Percentiles rank a stretch among this genome's conserved stretches.
phyloP scores from a whole-genome alignment of 2,113 vertebrate species.

The Thamnophis sirtalis region DNA sequence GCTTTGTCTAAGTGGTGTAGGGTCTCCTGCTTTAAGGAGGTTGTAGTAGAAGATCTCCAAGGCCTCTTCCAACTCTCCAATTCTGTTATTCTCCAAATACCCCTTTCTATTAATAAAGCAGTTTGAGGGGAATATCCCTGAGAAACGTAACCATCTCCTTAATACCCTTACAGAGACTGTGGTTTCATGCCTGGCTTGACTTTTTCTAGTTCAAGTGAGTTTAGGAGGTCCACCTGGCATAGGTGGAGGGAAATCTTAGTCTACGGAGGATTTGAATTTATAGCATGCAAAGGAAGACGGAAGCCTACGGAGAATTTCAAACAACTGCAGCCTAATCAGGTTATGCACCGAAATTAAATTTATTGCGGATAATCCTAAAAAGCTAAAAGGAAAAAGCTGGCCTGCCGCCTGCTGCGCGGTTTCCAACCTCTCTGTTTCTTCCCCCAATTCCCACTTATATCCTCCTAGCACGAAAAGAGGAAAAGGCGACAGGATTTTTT shows the following conservation, averaged over 20 bases:
- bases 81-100: background rate
- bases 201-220: background rate
- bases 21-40: no score
- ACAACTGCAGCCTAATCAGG: background rate
- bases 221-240: background rate
- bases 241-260: background rate
- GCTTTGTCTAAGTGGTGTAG: background rate
- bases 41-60: background rate
- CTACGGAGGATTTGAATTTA: background rate
- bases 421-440: background rate
- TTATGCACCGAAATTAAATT: background rate
- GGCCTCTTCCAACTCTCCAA: background rate
- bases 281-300: no score
- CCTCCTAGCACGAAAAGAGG: slow-evolving; percentile 4
- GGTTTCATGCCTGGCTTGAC: background rate
- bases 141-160: background rate
- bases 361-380: background rate
- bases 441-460: background rate
- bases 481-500: slow-evolving; percentile 9
- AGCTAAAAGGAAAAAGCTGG: background rate
- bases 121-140: no score
- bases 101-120: background rate
- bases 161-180: background rate
- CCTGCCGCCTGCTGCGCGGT: background rate
- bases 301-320: background rate